Conservation (phyloP, 2,797 vertebrate genomes). For the Karalla daura region DNA sequence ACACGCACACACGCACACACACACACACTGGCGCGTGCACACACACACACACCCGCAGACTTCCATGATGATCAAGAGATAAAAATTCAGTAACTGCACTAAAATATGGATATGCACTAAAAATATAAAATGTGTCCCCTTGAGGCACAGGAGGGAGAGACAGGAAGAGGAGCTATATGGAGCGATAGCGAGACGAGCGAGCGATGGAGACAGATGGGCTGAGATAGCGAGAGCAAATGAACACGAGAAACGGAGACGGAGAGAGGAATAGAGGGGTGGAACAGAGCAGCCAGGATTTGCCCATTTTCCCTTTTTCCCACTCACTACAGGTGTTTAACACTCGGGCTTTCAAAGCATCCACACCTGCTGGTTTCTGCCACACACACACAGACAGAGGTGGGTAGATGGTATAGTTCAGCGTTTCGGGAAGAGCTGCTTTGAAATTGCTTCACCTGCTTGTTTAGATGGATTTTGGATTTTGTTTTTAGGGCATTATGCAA, state of each 20-base stretch:
- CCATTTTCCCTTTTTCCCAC: constrained; percentile 1
- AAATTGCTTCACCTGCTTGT: neutral
- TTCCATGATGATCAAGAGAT: constrained; percentile 72
- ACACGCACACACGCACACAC: constrained; percentile 9
- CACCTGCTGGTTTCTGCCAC: constrained; percentile 41
- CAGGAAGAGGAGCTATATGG: constrained; percentile 33
- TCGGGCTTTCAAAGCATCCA: constrained; percentile 27
- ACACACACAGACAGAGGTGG: neutral
- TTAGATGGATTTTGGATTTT: neutral
- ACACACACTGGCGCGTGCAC: neutral
- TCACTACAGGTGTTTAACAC: constrained; percentile 48
- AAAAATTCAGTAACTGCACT: constrained; percentile 69
- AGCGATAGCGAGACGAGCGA: constrained; percentile 28
- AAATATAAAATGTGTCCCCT: constrained; percentile 69
- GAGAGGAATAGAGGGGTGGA: constrained; percentile 17
- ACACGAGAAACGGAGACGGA: constrained; percentile 10
- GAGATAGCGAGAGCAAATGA: constrained; percentile 51
- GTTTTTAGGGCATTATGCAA: constrained; percentile 1
- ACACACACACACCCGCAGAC: constrained; percentile 27
- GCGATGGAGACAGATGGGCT: constrained; percentile 63
- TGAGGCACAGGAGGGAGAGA: constrained; percentile 37
- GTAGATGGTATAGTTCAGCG: neutral
- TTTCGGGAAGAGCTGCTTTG: neutral
- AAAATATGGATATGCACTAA: constrained; percentile 75
- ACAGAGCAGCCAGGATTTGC: constrained; percentile 16